These are phyloP conservation scores for Ochotona princeps DNA, from an alignment of 2,113 vertebrate species.

Conservation along the genomic window DNA sequence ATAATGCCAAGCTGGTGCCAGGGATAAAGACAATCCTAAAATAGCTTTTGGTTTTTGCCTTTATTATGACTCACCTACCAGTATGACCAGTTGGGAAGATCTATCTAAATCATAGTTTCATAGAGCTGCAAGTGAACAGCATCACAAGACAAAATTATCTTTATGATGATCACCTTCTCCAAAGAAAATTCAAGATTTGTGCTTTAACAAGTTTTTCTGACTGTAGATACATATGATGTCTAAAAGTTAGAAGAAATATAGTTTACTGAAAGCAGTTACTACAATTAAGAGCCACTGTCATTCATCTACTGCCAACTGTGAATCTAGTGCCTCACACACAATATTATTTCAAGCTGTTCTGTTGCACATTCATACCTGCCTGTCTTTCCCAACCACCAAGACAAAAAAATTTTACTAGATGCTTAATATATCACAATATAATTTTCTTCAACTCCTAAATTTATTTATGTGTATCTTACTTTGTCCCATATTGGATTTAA, in stretches of 20 bases:
- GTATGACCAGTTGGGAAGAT: slow-evolving; percentile 40
- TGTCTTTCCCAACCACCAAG: background rate
- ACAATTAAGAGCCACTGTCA: background rate
- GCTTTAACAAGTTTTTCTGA: background rate
- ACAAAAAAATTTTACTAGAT: background rate
- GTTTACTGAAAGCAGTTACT: slow-evolving; percentile 1
- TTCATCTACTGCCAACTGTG: background rate
- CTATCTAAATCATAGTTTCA: slow-evolving; percentile 30
- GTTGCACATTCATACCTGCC: background rate
- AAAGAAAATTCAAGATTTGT: slow-evolving; percentile 28
- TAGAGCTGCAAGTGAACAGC: slow-evolving; percentile 24
- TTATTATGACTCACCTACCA: slow-evolving; percentile 53
- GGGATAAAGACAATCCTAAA: background rate
- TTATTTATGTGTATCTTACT: background rate
- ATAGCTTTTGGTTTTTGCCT: background rate
- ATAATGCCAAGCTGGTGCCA: background rate
- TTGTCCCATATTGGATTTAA: slow-evolving; percentile 51
- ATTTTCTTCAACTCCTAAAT: slow-evolving; percentile 40
- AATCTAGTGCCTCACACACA: background rate
- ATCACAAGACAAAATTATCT: slow-evolving; percentile 24
- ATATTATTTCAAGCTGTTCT: slow-evolving; percentile 28
- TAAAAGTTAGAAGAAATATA: slow-evolving; percentile 32
- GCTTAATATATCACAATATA: slow-evolving; percentile 25
- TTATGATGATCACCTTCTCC: slow-evolving; percentile 28
- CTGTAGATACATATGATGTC: background rate